These are phyloP conservation scores for Sander vitreus DNA, from an alignment of 2,113 vertebrate species.

Conservation along the genomic window DNA sequence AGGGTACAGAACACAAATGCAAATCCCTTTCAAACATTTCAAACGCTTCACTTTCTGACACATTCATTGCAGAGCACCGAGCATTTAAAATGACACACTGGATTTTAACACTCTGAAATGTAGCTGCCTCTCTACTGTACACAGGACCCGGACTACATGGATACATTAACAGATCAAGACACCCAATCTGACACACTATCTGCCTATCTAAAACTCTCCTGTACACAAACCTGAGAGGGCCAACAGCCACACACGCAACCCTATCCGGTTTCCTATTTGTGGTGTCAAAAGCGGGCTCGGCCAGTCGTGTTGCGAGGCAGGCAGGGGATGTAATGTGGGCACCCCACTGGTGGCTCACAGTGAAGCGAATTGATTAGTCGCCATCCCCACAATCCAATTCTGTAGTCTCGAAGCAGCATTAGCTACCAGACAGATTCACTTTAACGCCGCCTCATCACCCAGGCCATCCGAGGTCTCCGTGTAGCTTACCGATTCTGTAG, in stretches of 20 bases:
- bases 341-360: slow-evolving; percentile 46
- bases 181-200: slow-evolving; percentile 67
- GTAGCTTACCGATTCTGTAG: slow-evolving; percentile 22
- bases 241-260: slow-evolving; percentile 34
- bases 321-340: slow-evolving; percentile 28
- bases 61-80: slow-evolving; percentile 3
- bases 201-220: slow-evolving; percentile 64
- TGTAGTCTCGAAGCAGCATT: slow-evolving; percentile 42
- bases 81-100: slow-evolving; percentile 38
- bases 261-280: slow-evolving; percentile 53
- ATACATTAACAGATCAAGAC: slow-evolving; percentile 55
- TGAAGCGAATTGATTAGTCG: slow-evolving; percentile 62
- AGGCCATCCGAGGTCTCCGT: slow-evolving; percentile 19
- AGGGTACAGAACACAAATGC: slow-evolving; percentile 16
- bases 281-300: slow-evolving; percentile 46
- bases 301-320: slow-evolving; percentile 24
- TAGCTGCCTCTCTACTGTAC: slow-evolving; percentile 41
- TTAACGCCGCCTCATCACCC: slow-evolving; percentile 11
- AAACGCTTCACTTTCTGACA: slow-evolving; percentile 15
- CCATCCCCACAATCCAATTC: slow-evolving; percentile 65
- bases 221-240: slow-evolving; percentile 60
- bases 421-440: slow-evolving; percentile 50
- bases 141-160: slow-evolving; percentile 13
- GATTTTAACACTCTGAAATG: slow-evolving; percentile 24
- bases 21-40: slow-evolving; percentile 32